A percentile compares a stretch with the other conserved stretches of the same genome.
These are phyloP conservation scores for Podiceps cristatus DNA, from an alignment of 2,113 vertebrate genomes.

Conservation along the genomic window DNA sequence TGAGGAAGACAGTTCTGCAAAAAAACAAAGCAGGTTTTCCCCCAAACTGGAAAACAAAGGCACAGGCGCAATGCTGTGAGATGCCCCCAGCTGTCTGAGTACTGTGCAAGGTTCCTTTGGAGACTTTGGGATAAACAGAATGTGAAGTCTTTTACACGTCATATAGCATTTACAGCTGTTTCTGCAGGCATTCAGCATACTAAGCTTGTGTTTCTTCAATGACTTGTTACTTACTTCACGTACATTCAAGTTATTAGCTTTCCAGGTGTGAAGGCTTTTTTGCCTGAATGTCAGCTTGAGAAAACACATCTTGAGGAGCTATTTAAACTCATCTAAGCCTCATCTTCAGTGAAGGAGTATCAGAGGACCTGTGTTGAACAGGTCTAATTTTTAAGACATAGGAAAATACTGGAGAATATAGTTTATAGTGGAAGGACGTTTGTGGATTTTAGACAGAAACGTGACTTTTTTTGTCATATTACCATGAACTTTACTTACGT, in stretches of 20 bases:
- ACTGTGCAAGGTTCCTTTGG: neutral
- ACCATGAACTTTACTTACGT: neutral
- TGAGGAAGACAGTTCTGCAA: neutral
- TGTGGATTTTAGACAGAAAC: neutral
- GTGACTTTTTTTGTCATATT: neutral
- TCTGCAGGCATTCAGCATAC: neutral
- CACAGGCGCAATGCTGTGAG: neutral
- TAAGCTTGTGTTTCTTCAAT: neutral
- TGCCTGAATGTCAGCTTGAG: neutral
- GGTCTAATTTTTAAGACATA: neutral
- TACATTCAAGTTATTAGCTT: neutral
- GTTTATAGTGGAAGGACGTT: neutral
- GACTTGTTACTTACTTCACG: neutral
- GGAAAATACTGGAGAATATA: neutral
- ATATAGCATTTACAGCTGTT: neutral
- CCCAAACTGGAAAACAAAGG: neutral
- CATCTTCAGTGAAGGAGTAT: neutral
- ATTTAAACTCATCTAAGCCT: neutral
- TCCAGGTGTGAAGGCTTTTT: neutral
- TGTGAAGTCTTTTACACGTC: fast-evolving
- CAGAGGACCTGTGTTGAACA: neutral
- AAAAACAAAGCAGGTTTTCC: neutral
- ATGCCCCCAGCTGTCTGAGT: neutral
- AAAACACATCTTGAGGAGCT: neutral
- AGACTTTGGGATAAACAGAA: neutral